phyloP scores from a whole-genome alignment of 2,888 invertebrate species.

The Perizoma flavofasciatum region DNA sequence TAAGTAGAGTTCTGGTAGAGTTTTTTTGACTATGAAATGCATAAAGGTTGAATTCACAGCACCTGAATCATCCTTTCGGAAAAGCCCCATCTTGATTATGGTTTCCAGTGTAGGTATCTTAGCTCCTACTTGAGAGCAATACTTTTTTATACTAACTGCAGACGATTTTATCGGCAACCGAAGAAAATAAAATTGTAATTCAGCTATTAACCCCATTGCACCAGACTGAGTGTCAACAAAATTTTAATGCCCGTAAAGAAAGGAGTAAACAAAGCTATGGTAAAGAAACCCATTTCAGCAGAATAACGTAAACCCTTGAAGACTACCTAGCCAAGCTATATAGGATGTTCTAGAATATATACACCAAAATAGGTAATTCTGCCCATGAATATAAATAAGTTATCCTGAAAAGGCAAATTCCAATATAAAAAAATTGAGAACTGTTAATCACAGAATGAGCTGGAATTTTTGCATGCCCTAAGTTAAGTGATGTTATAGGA shows the following conservation, averaged over 20 bases:
- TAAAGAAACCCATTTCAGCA: conserved; percentile 6
- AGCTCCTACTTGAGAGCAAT: neutral
- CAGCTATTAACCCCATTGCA: conserved; percentile 21
- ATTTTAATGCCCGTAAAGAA: conserved; percentile 28
- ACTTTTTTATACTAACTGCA: neutral
- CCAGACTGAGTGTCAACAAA: conserved; percentile 30
- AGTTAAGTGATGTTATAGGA: too few relatives aligned
- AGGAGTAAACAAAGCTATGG: conserved; percentile 18
- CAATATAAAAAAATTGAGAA: too few relatives aligned
- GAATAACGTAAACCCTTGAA: conserved; percentile 7
- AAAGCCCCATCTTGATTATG: neutral
- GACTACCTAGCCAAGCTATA: neutral
- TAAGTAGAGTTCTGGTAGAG: too few relatives aligned
- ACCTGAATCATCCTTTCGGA: too few relatives aligned
- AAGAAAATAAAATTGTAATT: conserved; percentile 22
- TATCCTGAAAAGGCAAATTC: too few relatives aligned
- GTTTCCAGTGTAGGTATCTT: neutral
- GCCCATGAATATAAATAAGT: too few relatives aligned
- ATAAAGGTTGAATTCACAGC: too few relatives aligned
- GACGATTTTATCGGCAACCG: conserved; percentile 13
- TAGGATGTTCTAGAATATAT: too few relatives aligned
- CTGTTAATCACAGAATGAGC: too few relatives aligned
- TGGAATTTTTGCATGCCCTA: too few relatives aligned
- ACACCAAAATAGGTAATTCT: too few relatives aligned
- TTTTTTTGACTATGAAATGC: too few relatives aligned